phyloP scores from a whole-genome alignment of 2,888 invertebrate genomes.

The Zygaena filipendulae region DNA sequence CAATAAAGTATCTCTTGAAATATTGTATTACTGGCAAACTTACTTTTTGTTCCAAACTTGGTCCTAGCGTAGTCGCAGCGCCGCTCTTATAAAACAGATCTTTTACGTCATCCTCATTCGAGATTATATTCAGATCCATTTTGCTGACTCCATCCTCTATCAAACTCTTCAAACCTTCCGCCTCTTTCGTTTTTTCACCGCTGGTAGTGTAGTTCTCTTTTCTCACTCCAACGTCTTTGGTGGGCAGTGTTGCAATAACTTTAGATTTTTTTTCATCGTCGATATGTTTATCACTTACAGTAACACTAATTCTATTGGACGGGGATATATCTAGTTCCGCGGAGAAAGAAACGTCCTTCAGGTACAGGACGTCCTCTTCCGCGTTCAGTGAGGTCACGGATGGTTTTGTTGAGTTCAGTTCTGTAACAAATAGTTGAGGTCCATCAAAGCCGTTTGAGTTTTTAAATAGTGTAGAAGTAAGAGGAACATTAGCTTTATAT shows the following conservation, averaged over 20 bases:
- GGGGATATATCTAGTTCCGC: conserved; percentile 74
- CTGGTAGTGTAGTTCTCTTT: conserved; percentile 39
- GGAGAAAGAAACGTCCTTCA: conserved; percentile 83
- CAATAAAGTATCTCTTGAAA: too few species aligned
- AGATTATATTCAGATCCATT: conserved; percentile 51
- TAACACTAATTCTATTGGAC: conserved; percentile 56
- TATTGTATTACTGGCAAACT: too few species aligned
- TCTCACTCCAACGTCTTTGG: conserved; percentile 15
- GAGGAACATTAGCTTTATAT: too few species aligned
- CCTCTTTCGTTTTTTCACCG: conserved; percentile 48
- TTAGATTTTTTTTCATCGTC: conserved; percentile 25
- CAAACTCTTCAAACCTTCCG: conserved; percentile 49
- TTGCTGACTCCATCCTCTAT: conserved; percentile 57
- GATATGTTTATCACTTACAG: conserved; percentile 44
- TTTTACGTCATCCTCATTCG: conserved; percentile 30
- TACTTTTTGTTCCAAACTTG: conserved; percentile 75
- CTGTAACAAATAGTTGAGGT: conserved; percentile 68
- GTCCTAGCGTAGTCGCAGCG: conserved; percentile 64
- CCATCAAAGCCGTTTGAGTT: background rate
- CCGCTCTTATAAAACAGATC: conserved; percentile 10
- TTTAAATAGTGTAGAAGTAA: background rate
- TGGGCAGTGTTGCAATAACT: conserved; percentile 27
- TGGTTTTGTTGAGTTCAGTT: conserved; percentile 77
- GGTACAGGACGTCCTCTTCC: conserved; percentile 77
- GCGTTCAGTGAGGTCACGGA: conserved; percentile 61